Conservation (phyloP, 2,113 vertebrate species). For the Myrmophylax atrothorax region DNA sequence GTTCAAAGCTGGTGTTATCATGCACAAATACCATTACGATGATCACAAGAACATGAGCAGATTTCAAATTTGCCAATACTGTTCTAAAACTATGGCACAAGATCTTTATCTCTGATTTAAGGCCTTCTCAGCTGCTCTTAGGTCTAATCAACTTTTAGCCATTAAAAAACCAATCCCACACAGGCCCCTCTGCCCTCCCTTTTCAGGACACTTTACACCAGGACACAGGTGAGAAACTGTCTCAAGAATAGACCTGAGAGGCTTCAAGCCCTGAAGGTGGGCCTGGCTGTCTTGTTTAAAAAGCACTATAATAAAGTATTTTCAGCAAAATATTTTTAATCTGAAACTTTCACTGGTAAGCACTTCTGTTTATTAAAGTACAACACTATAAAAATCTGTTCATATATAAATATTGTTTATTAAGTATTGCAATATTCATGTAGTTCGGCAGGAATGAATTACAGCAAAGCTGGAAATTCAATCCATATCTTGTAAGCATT, state of each 20-base stretch:
- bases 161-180: neutral
- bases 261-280: neutral
- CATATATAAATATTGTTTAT: neutral
- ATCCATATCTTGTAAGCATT: neutral
- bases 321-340: neutral
- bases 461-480: neutral
- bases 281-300: neutral
- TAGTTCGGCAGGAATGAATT: neutral
- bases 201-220: neutral
- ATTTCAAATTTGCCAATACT: neutral
- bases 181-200: neutral
- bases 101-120: neutral
- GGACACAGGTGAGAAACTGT: neutral
- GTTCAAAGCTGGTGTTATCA: neutral
- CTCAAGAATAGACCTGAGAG: neutral
- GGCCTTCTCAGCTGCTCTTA: neutral
- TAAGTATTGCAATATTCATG: neutral
- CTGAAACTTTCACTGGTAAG: neutral
- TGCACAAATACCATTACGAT: neutral
- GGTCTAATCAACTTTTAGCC: neutral
- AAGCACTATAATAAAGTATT: neutral
- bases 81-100: neutral
- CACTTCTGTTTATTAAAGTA: neutral
- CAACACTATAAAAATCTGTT: neutral
- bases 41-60: neutral